A percentile compares a stretch with the other conserved stretches of the same genome.
These are phyloP conservation scores for Diuraphis noxia DNA, from an alignment of 1,140 invertebrate species.

Conservation along the genomic window DNA sequence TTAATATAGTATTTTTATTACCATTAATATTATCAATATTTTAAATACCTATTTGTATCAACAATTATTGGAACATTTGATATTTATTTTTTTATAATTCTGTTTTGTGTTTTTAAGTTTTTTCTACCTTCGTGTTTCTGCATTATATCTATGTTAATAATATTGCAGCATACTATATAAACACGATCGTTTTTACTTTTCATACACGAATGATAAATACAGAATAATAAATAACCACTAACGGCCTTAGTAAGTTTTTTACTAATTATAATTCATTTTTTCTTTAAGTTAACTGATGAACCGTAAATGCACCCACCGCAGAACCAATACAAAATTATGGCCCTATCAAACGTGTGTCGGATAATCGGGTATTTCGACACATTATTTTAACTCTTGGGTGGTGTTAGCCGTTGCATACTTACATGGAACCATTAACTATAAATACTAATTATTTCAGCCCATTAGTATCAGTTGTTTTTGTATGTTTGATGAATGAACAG, in stretches of 20 bases:
- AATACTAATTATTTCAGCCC: neutral
- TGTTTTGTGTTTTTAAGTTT: neutral
- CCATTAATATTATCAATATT: neutral
- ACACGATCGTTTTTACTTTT: neutral
- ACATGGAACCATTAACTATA: neutral
- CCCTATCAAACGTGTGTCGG: neutral
- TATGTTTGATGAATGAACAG: neutral
- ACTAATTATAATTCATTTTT: constrained; percentile 3
- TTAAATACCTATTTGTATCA: neutral
- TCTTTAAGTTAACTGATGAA: neutral
- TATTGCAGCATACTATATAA: neutral
- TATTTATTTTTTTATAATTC: neutral
- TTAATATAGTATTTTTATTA: too few species aligned
- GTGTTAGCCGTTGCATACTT: neutral
- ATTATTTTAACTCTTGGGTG: neutral
- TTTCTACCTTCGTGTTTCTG: neutral
- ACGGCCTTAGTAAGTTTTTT: neutral
- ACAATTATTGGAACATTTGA: neutral
- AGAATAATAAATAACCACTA: constrained; percentile 4
- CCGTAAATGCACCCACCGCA: constrained; percentile 36
- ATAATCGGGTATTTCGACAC: neutral
- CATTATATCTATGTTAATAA: neutral
- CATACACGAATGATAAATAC: neutral
- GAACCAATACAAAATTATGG: neutral
- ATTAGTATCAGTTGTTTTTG: neutral